Percentiles rank a stretch among this genome's conserved stretches.
Evolutionary conservation across 2,797 vertebrate genomes (phyloP).

Genomic region (Mergus octosetaceus): DNA sequence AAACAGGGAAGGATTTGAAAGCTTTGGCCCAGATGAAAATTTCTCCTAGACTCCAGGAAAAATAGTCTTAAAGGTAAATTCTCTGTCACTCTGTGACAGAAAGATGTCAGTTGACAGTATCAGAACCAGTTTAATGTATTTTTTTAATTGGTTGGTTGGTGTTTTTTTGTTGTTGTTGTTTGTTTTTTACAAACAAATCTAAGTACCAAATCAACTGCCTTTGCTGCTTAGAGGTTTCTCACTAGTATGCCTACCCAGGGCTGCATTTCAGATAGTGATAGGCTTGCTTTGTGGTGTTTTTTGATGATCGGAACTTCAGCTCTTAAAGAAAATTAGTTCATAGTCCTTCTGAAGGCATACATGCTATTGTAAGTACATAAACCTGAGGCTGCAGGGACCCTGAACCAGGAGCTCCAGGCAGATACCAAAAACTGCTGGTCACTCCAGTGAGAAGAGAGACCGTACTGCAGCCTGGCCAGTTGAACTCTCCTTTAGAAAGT

Average conservation of each 20-base stretch:
- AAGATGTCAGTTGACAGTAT: background rate
- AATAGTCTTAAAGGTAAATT: background rate
- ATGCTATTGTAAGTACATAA: background rate
- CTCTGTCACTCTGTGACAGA: background rate
- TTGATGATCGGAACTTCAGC: background rate
- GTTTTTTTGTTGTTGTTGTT: no score
- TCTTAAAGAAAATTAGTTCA: background rate
- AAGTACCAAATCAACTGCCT: background rate
- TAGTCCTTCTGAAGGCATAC: fast-evolving
- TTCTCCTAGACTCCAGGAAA: background rate
- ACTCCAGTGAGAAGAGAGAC: background rate
- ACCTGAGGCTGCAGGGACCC: background rate
- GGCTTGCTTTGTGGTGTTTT: background rate
- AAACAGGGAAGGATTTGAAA: background rate
- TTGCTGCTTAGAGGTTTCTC: background rate
- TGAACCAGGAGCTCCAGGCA: background rate
- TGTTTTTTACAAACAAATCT: background rate
- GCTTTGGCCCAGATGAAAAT: background rate
- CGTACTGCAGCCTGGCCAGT: background rate
- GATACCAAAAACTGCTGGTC: background rate
- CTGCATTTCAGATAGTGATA: background rate
- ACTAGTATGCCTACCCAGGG: background rate
- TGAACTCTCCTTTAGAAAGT: background rate
- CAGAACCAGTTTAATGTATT: background rate
- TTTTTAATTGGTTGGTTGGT: background rate